Conservation (phyloP, 92 coral and sea anemone genomes). For the Bergia sp. region DNA sequence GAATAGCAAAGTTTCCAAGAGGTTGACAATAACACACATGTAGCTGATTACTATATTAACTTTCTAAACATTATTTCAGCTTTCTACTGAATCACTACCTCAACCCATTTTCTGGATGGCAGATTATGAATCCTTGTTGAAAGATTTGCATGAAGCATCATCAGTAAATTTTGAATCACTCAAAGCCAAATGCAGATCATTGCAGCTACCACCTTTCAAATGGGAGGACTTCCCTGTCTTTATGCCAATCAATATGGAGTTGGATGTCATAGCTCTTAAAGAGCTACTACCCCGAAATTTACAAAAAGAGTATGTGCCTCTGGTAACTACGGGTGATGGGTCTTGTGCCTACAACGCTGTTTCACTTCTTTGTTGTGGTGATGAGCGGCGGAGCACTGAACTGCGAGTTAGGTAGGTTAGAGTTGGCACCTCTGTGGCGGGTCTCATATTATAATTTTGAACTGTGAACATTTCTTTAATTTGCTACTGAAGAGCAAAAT, state of each 20-base stretch:
- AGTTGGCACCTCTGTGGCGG: neutral
- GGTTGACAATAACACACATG: too few species aligned
- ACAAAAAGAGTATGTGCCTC: neutral
- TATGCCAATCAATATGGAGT: slow-evolving; percentile 5
- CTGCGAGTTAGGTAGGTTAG: slow-evolving; percentile 7
- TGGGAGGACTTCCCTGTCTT: slow-evolving; percentile 8
- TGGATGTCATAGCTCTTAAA: slow-evolving; percentile 5
- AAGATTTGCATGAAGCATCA: neutral
- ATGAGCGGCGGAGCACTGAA: slow-evolving; percentile 2
- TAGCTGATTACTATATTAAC: neutral
- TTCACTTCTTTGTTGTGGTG: slow-evolving; percentile 26
- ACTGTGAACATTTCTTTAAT: neutral
- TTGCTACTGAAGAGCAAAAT: too few species aligned
- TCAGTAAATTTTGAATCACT: neutral
- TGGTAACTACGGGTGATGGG: slow-evolving; percentile 16
- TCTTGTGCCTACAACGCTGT: slow-evolving; percentile 11
- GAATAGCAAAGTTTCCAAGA: too few species aligned
- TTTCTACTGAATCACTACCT: neutral
- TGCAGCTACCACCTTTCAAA: slow-evolving; percentile 14
- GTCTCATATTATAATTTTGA: too few species aligned
- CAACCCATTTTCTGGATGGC: neutral
- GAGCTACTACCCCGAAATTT: neutral
- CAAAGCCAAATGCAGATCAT: neutral
- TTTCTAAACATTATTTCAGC: neutral
- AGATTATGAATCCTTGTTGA: neutral